Percentiles rank a stretch among this genome's conserved stretches.
Evolutionary conservation across 2,113 vertebrate species (phyloP).

Genomic region (Scomber scombrus): DNA sequence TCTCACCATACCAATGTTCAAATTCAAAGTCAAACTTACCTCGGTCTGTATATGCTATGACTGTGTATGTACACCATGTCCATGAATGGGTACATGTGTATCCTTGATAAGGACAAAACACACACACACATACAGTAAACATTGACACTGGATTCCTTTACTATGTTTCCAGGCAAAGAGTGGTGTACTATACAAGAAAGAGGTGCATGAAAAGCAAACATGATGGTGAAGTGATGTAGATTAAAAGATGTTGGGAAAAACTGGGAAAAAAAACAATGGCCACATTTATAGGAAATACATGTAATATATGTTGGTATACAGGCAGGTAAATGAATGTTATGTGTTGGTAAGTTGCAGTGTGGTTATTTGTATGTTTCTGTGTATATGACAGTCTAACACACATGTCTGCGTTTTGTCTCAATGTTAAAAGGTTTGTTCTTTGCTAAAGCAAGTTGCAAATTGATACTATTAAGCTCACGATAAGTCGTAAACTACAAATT

Average conservation of each 20-base stretch:
- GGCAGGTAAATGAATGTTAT: too few species aligned
- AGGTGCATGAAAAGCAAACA: neutral
- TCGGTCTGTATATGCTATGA: slow-evolving; percentile 1
- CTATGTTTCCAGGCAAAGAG: neutral
- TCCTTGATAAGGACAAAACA: neutral
- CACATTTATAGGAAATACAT: too few species aligned
- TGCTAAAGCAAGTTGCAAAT: too few species aligned
- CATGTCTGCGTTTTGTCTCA: too few species aligned
- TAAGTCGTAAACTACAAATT: too few species aligned
- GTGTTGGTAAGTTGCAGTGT: too few species aligned
- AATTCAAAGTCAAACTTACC: slow-evolving; percentile 50
- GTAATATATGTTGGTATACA: too few species aligned
- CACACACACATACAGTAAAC: neutral
- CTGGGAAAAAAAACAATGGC: neutral
- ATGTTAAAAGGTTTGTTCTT: too few species aligned
- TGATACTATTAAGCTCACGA: too few species aligned
- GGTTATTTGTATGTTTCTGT: too few species aligned
- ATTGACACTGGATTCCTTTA: neutral
- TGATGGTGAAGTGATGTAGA: neutral
- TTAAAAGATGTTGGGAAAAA: neutral
- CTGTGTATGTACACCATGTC: neutral
- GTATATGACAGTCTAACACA: too few species aligned
- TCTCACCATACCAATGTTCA: neutral
- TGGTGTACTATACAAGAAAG: neutral
- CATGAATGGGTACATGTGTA: neutral